Evolutionary conservation across 2,888 invertebrate species (phyloP).

Genomic region (Microplitis deprimator): DNA sequence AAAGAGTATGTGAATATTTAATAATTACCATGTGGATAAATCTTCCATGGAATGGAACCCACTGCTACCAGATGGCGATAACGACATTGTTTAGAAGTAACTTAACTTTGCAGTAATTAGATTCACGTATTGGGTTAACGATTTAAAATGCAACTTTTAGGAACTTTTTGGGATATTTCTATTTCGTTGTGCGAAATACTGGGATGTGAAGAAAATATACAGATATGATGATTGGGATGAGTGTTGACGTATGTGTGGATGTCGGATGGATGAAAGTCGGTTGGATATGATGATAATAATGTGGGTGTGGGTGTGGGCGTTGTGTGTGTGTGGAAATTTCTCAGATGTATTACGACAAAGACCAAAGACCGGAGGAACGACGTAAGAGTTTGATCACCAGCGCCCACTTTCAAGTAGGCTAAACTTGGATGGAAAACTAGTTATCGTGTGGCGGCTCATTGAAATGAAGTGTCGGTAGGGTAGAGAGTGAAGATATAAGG

Average conservation of each 20-base stretch:
- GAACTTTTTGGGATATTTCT: no score
- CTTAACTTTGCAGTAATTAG: not conserved
- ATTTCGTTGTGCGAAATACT: no score
- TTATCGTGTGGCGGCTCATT: not conserved
- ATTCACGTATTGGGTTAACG: no score
- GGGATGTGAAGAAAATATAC: no score
- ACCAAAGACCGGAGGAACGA: not conserved
- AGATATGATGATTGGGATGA: no score
- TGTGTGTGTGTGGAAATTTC: no score
- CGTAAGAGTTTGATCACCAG: conserved; percentile 1
- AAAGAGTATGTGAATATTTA: not conserved
- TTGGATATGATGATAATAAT: no score
- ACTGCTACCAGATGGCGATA: conserved; percentile 54
- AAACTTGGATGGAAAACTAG: not conserved
- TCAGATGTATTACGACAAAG: not conserved
- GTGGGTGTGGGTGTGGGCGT: no score
- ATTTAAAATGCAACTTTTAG: no score
- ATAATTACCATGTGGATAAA: conserved; percentile 48
- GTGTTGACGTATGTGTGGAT: no score
- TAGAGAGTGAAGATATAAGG: not conserved
- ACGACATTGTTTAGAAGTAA: conserved; percentile 49
- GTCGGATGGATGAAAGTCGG: no score
- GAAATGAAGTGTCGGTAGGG: not conserved
- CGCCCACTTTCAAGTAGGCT: conserved; percentile 12
- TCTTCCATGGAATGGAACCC: conserved; percentile 55